phyloP scores from a whole-genome alignment of 2,888 invertebrate species.

The Tanytarsus gracilentus region DNA sequence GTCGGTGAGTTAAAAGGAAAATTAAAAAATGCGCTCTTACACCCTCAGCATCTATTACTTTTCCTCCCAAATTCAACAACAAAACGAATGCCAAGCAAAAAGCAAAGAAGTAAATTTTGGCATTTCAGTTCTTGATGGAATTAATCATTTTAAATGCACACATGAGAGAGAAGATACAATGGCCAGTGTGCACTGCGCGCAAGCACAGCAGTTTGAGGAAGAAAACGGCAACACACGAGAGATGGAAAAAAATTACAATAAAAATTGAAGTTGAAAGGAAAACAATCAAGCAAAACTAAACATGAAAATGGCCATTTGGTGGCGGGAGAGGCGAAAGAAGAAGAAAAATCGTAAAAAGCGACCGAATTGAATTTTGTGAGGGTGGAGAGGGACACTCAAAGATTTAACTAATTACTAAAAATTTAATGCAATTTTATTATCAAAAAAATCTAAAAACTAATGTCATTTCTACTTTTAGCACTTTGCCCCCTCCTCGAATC shows the following conservation, averaged over 20 bases:
- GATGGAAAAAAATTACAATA: constrained; percentile 24
- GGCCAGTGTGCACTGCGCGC: not conserved
- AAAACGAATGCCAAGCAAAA: not conserved
- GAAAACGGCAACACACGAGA: constrained; percentile 3
- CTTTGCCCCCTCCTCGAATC: too few species aligned
- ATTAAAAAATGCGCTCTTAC: too few species aligned
- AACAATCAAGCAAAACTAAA: constrained; percentile 18
- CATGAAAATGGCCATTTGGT: constrained; percentile 9
- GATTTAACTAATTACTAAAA: too few species aligned
- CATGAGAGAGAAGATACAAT: not conserved
- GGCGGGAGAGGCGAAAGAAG: not conserved
- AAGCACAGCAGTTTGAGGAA: not conserved
- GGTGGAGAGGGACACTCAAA: too few species aligned
- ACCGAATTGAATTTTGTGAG: not conserved
- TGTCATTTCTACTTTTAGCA: too few species aligned
- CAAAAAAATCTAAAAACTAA: too few species aligned
- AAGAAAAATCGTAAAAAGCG: not conserved
- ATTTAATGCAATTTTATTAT: too few species aligned
- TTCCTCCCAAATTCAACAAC: too few species aligned
- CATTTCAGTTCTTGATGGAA: not conserved
- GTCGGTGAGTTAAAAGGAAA: too few species aligned
- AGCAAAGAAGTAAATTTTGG: not conserved
- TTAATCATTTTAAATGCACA: not conserved
- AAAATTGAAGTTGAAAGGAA: constrained; percentile 26
- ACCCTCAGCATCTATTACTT: too few species aligned